These are phyloP conservation scores for Henricia sp. DNA, from an alignment of 53 echinoderm and acorn worm species.

Conservation along the genomic window DNA sequence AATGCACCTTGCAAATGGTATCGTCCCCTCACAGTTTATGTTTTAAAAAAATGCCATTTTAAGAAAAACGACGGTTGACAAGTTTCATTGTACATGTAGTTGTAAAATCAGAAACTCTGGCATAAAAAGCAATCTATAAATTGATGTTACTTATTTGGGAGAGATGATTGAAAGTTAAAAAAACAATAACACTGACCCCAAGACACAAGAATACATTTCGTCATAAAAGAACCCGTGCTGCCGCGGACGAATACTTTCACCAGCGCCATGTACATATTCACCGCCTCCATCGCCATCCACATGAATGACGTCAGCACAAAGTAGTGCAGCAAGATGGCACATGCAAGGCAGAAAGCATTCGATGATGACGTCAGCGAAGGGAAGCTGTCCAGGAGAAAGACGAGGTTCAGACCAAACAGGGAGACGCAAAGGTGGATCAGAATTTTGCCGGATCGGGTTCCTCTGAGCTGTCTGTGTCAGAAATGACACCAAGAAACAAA, in stretches of 20 bases:
- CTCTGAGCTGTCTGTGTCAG: conserved; percentile 77
- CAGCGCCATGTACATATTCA: conserved; percentile 85
- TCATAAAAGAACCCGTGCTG: conserved; percentile 70
- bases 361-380: conserved; percentile 57
- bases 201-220: conserved; percentile 75
- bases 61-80: too few relatives aligned
- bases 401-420: conserved; percentile 78
- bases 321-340: conserved; percentile 86
- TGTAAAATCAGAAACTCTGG: too few relatives aligned
- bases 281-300: conserved; percentile 95
- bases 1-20: too few relatives aligned
- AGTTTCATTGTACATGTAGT: too few relatives aligned
- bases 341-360: conserved; percentile 37
- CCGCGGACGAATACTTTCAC: conserved; percentile 77
- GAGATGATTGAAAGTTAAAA: too few relatives aligned
- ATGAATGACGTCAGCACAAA: conserved; percentile 83
- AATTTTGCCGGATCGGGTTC: conserved; percentile 81
- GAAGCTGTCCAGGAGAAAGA: conserved; percentile 76
- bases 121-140: too few relatives aligned
- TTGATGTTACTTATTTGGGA: too few relatives aligned
- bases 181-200: conserved; percentile 85
- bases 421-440: conserved; percentile 84
- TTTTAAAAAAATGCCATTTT: too few relatives aligned
- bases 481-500: too few relatives aligned
- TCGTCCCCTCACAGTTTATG: too few relatives aligned